Evolutionary conservation across 2,888 invertebrate species (phyloP).

Genomic region (Cinara cedri): DNA sequence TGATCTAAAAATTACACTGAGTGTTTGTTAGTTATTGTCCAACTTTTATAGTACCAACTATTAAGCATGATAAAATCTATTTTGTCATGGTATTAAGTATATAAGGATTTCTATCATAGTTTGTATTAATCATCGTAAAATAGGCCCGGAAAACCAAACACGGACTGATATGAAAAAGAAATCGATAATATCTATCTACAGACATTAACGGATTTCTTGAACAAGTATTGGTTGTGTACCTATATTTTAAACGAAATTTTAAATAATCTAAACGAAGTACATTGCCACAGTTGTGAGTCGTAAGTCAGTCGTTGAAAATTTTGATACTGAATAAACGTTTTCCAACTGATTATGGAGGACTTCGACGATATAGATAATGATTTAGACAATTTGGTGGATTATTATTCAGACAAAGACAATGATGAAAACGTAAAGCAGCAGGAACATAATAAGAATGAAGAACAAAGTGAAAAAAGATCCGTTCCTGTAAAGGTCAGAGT

Average conservation of each 20-base stretch:
- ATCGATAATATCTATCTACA: not conserved
- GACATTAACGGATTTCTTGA: constrained; percentile 56
- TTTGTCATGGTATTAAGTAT: too few relatives aligned
- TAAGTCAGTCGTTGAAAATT: not conserved
- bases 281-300: not conserved
- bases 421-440: not conserved
- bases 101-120: too few relatives aligned
- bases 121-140: not conserved
- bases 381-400: constrained; percentile 13
- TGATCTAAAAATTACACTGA: too few relatives aligned
- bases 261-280: constrained; percentile 55
- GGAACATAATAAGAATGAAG: not conserved
- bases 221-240: constrained; percentile 54
- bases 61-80: too few relatives aligned
- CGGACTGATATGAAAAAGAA: not conserved
- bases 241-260: too few relatives aligned
- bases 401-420: not conserved
- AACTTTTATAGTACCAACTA: too few relatives aligned
- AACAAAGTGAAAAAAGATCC: constrained; percentile 26
- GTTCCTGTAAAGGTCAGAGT: constrained; percentile 65
- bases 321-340: constrained; percentile 2
- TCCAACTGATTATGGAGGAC: constrained; percentile 9
- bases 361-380: constrained; percentile 39
- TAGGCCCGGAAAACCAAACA: not conserved
- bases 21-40: too few relatives aligned